Conservation (phyloP, 2,797 vertebrate species). For the Odontamblyopus rebecca region DNA sequence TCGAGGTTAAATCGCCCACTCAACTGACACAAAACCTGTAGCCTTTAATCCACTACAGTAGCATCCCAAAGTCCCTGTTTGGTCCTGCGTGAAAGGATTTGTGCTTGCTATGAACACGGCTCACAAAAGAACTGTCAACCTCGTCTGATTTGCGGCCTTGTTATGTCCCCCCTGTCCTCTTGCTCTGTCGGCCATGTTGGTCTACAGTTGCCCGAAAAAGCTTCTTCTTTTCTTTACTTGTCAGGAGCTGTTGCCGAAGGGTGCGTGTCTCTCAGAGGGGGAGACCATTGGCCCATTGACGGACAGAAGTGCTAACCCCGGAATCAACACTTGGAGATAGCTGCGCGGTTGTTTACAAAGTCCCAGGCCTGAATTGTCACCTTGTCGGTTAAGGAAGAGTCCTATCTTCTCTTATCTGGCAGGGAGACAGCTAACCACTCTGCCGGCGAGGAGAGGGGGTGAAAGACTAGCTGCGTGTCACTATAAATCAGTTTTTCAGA, state of each 20-base stretch:
- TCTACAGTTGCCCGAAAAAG: conserved; percentile 39
- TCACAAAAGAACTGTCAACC: conserved; percentile 39
- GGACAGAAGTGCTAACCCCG: conserved; percentile 63
- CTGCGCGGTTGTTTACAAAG: conserved; percentile 60
- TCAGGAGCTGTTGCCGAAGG: conserved; percentile 11
- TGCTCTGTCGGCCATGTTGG: conserved; percentile 37
- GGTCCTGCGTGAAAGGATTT: conserved; percentile 43
- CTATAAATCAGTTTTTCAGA: conserved; percentile 48
- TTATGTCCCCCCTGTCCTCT: conserved; percentile 31
- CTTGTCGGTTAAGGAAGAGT: conserved; percentile 58
- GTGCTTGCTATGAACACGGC: conserved; percentile 36
- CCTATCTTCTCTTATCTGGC: conserved; percentile 53
- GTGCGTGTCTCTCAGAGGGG: conserved; percentile 12
- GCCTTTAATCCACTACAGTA: conserved; percentile 35
- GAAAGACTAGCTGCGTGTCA: conserved; percentile 33
- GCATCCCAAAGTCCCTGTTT: conserved; percentile 38
- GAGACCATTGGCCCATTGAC: conserved; percentile 33
- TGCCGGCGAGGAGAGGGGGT: conserved; percentile 25
- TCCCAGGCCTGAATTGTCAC: conserved; percentile 50
- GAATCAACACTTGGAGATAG: conserved; percentile 40
- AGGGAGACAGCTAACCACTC: conserved; percentile 40
- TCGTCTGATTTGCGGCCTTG: conserved; percentile 30
- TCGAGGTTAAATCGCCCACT: neutral
- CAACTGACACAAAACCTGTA: conserved; percentile 20
- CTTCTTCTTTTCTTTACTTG: conserved; percentile 29